Conservation (phyloP, 2,888 invertebrate genomes). For the Diarsia brunnea region DNA sequence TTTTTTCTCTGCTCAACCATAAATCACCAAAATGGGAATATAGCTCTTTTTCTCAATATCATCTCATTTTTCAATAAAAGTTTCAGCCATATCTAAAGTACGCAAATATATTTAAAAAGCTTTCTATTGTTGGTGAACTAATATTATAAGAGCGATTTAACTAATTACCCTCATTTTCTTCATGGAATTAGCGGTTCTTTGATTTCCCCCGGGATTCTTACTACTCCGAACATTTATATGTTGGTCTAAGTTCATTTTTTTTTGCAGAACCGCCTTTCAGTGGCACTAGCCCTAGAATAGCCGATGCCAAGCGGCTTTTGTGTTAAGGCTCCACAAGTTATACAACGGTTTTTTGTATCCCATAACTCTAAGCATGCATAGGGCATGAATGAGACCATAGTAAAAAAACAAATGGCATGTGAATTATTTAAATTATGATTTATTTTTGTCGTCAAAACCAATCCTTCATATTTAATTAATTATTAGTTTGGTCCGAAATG, state of each 20-base stretch:
- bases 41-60: not conserved
- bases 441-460: too few species aligned
- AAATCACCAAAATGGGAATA: not conserved
- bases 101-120: not conserved
- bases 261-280: not conserved
- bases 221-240: conserved; percentile 7
- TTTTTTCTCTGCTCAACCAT: not conserved
- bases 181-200: not conserved
- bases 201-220: conserved; percentile 44
- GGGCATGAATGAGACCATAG: too few species aligned
- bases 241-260: not conserved
- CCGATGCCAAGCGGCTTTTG: too few species aligned
- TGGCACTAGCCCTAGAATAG: not conserved
- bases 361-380: too few species aligned
- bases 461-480: too few species aligned
- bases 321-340: too few species aligned
- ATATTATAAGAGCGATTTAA: not conserved
- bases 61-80: not conserved
- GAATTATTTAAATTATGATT: too few species aligned
- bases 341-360: too few species aligned
- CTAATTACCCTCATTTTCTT: conserved; percentile 14
- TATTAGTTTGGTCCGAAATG: too few species aligned
- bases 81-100: not conserved
- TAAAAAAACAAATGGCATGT: too few species aligned
- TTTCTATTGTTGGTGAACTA: conserved; percentile 20